phyloP scores from a whole-genome alignment of 2,113 vertebrate genomes.

The Psittacula cyanocephala region DNA sequence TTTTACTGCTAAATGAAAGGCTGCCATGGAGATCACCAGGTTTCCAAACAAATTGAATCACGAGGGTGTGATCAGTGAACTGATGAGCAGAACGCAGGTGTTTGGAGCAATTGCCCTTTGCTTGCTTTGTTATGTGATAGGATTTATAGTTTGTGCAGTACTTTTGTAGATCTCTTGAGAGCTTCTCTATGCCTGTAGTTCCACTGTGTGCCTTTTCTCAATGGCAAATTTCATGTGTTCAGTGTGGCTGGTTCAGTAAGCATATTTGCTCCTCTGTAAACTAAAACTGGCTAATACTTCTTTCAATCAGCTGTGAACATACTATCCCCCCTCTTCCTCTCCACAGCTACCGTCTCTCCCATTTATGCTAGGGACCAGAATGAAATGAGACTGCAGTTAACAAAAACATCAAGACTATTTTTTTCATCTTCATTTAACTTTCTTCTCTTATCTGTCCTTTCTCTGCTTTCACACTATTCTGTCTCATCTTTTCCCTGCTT shows the following conservation, averaged over 20 bases:
- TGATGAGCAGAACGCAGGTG: not conserved
- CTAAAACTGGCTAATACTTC: not conserved
- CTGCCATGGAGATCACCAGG: not conserved
- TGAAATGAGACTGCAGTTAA: not conserved
- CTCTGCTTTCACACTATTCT: not conserved
- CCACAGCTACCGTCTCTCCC: not conserved
- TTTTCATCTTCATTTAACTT: not conserved
- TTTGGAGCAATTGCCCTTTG: not conserved
- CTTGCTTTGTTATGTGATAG: not conserved
- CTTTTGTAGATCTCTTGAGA: not conserved
- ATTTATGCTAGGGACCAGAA: not conserved
- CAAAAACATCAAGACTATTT: not conserved
- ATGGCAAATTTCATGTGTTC: not conserved
- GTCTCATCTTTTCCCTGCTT: not conserved
- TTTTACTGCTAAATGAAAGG: not conserved
- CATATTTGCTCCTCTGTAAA: not conserved
- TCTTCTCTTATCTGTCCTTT: not conserved
- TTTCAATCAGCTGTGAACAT: not conserved
- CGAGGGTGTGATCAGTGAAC: rapidly evolving
- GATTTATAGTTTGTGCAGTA: not conserved
- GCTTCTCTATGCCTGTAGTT: not conserved
- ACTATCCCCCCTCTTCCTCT: not conserved
- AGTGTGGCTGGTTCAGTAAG: not conserved
- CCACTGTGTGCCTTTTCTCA: not conserved
- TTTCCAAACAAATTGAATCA: not conserved